phyloP scores from a whole-genome alignment of 2,113 vertebrate species.

The Bettongia penicillata region DNA sequence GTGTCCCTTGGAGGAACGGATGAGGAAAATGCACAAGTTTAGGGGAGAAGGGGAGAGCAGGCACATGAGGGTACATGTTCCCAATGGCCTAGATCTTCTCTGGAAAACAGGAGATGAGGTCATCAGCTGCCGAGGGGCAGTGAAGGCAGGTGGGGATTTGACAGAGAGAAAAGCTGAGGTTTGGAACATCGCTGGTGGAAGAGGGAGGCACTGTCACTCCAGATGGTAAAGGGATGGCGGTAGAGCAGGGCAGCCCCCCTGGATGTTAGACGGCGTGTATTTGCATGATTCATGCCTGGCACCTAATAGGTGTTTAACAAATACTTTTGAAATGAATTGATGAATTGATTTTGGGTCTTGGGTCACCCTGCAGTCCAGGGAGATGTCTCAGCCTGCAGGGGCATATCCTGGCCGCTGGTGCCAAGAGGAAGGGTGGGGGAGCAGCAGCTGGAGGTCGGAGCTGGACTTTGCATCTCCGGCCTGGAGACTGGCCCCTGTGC shows the following conservation, averaged over 20 bases:
- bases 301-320: too few relatives aligned
- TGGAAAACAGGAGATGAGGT: neutral
- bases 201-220: neutral
- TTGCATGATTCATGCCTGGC: neutral
- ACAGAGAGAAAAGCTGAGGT: neutral
- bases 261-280: too few relatives aligned
- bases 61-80: neutral
- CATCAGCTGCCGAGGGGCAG: neutral
- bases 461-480: too few relatives aligned
- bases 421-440: too few relatives aligned
- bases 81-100: neutral
- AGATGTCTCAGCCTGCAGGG: too few relatives aligned
- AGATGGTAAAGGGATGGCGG: too few relatives aligned
- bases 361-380: too few relatives aligned
- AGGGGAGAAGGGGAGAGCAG: neutral
- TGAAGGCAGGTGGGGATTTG: neutral
- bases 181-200: neutral
- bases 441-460: too few relatives aligned
- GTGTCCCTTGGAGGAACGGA: neutral
- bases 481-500: too few relatives aligned
- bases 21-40: neutral
- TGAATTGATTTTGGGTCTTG: neutral
- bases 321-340: neutral
- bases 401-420: too few relatives aligned
- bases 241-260: too few relatives aligned